Evolutionary conservation across 2,888 invertebrate genomes (phyloP).

Genomic region (Campoplex nolae): DNA sequence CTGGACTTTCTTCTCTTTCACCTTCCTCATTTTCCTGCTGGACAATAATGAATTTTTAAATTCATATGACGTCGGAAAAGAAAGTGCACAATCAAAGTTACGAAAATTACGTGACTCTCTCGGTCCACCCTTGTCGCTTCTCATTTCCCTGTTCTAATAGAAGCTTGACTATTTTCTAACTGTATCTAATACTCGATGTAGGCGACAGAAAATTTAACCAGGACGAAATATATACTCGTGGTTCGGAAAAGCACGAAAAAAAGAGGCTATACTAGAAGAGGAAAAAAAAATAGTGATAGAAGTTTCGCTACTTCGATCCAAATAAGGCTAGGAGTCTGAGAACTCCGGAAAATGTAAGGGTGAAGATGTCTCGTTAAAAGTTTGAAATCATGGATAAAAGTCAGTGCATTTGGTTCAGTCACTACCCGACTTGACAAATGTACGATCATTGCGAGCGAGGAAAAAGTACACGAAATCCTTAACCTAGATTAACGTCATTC

Average conservation of each 20-base stretch:
- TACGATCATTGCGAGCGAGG: background rate
- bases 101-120: background rate
- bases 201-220: background rate
- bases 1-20: background rate
- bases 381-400: conserved; percentile 65
- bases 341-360: conserved; percentile 39
- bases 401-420: conserved; percentile 17
- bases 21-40: conserved; percentile 17
- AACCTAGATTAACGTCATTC: background rate
- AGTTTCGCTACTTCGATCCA: conserved; percentile 21
- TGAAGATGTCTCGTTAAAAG: conserved; percentile 68
- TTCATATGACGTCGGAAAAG: background rate
- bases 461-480: background rate
- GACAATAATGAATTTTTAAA: conserved; percentile 8
- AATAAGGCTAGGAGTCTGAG: conserved; percentile 41
- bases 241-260: background rate
- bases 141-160: background rate
- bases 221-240: background rate
- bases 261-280: background rate
- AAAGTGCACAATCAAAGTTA: conserved; percentile 2
- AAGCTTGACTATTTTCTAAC: background rate
- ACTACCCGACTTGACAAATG: background rate
- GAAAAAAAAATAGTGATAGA: background rate
- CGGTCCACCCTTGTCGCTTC: background rate
- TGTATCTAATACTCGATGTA: background rate